Evolutionary conservation across 2,888 invertebrate species (phyloP).

Genomic region (Mesorhabditis belari): DNA sequence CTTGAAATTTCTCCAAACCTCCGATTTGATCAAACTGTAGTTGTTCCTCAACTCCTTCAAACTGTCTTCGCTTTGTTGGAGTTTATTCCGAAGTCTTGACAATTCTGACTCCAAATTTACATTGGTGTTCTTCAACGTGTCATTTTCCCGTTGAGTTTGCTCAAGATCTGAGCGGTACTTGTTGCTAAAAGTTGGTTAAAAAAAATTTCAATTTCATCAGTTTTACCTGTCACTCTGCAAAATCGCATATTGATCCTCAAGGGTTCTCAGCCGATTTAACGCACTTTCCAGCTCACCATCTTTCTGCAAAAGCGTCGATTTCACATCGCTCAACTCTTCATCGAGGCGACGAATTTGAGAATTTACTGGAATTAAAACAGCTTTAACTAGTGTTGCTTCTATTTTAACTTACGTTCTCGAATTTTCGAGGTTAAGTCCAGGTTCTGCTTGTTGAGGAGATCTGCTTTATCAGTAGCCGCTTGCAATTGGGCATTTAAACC

Average conservation of each 20-base stretch:
- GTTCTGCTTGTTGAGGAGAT: constrained; percentile 46
- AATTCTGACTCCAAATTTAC: constrained; percentile 37
- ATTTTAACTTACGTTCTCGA: constrained; percentile 36
- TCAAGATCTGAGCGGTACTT: constrained; percentile 35
- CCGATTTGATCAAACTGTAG: constrained; percentile 36
- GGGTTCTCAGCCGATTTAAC: constrained; percentile 38
- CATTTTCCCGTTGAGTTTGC: constrained; percentile 36
- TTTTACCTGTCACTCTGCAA: constrained; percentile 42
- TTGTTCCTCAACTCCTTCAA: constrained; percentile 40
- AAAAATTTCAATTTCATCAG: too few relatives aligned
- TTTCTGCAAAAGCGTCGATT: constrained; percentile 29
- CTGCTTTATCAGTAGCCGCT: constrained; percentile 42
- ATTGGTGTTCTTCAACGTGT: constrained; percentile 37
- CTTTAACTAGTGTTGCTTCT: not conserved
- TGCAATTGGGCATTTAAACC: constrained; percentile 47
- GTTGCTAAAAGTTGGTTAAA: too few relatives aligned
- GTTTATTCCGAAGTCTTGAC: constrained; percentile 32
- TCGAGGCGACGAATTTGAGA: constrained; percentile 48
- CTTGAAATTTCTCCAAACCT: too few relatives aligned
- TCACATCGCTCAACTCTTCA: constrained; percentile 45
- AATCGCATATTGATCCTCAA: constrained; percentile 43
- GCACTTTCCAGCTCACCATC: constrained; percentile 47
- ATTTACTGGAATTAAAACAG: constrained; percentile 27
- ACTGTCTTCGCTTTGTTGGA: constrained; percentile 38
- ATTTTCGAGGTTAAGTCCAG: constrained; percentile 47